phyloP scores from a whole-genome alignment of 1,140 invertebrate genomes.

The Leguminivora glycinivorella region DNA sequence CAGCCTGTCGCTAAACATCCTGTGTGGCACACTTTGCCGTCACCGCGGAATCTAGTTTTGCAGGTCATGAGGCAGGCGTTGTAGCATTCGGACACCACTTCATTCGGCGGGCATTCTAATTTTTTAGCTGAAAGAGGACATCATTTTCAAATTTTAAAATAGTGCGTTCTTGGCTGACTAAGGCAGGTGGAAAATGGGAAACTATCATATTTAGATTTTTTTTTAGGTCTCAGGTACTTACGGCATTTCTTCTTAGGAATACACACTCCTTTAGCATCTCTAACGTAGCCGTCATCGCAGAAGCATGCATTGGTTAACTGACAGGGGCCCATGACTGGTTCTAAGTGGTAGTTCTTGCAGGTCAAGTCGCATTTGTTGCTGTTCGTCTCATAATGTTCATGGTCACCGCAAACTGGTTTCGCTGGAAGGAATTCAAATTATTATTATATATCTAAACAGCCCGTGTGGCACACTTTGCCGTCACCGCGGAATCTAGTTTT shows the following conservation, averaged over 20 bases:
- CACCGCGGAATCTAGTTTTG: background rate
- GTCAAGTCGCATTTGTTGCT: background rate
- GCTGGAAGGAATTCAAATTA: too few relatives aligned
- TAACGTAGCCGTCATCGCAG: constrained; percentile 34
- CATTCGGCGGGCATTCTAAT: background rate
- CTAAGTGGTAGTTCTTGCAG: background rate
- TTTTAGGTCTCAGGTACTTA: background rate
- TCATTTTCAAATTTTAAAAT: background rate
- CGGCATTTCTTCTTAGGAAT: constrained; percentile 34
- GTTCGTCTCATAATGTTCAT: constrained; percentile 5
- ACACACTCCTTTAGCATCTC: constrained; percentile 36
- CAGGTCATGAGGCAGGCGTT: background rate
- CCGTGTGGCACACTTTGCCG: background rate
- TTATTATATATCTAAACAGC: too few relatives aligned
- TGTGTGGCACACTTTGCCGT: background rate
- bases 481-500: background rate
- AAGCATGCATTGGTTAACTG: constrained; percentile 32
- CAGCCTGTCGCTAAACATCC: background rate
- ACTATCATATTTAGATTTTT: too few relatives aligned
- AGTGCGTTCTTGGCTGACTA: too few relatives aligned
- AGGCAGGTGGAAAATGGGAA: too few relatives aligned
- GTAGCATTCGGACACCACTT: constrained; percentile 9
- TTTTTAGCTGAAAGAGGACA: background rate
- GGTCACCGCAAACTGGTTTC: background rate
- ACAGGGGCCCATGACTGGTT: background rate